Percentiles rank a stretch among this genome's conserved stretches.
Evolutionary conservation across 2,888 invertebrate species (phyloP).

Genomic region (Didymodactylos carnosus): DNA sequence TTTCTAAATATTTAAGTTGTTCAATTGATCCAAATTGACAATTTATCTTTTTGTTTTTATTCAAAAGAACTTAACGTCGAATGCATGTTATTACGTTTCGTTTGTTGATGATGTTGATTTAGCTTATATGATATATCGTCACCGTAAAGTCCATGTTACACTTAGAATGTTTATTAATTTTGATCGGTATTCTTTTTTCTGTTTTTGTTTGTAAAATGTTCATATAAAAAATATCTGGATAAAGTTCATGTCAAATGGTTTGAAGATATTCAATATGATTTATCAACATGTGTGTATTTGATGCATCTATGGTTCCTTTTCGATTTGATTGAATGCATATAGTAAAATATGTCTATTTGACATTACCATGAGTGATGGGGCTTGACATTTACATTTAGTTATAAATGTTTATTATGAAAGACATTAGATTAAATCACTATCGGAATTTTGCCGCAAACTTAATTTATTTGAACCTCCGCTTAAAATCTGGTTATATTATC

Average conservation of each 20-base stretch:
- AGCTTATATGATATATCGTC: slow-evolving; percentile 88
- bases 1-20: slow-evolving; percentile 48
- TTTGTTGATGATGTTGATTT: slow-evolving; percentile 71
- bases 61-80: slow-evolving; percentile 62
- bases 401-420: slow-evolving; percentile 76
- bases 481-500: no score
- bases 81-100: slow-evolving; percentile 65
- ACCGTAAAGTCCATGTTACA: slow-evolving; percentile 69
- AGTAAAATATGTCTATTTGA: slow-evolving; percentile 49
- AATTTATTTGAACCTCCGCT: slow-evolving; percentile 43
- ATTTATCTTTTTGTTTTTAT: no score
- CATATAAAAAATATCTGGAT: slow-evolving; percentile 28
- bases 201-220: no score
- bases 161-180: slow-evolving; percentile 79
- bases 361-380: slow-evolving; percentile 29
- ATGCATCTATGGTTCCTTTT: slow-evolving; percentile 72
- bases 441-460: slow-evolving; percentile 58
- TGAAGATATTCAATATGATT: slow-evolving; percentile 74
- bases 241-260: slow-evolving; percentile 91
- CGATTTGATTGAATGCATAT: slow-evolving; percentile 69
- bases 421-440: slow-evolving; percentile 68
- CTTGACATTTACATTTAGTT: slow-evolving; percentile 46
- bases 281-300: slow-evolving; percentile 89
- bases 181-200: slow-evolving; percentile 59
- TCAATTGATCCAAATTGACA: no score